Evolutionary conservation across 2,888 invertebrate species (phyloP), one percentile per base, ranked within the genome.

Genomic region (Micoletzkya japonica): DNA sequence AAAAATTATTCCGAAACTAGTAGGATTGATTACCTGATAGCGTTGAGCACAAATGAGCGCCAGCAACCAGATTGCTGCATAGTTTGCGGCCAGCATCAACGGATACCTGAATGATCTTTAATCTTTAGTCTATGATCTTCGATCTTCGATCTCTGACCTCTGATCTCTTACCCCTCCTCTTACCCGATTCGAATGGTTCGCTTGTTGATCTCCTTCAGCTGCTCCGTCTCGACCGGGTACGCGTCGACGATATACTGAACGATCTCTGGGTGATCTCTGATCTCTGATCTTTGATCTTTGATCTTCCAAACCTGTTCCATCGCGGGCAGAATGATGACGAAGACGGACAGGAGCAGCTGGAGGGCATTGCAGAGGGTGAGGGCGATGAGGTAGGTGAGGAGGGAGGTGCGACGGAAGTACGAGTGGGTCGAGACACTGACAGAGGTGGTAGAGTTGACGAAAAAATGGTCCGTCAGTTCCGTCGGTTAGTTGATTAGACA

Each of bases 381-480:
- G 2, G 80, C 75, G 26, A 73, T 63, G 67, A 81, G 70, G 52
- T 82, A 82, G 24, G 77, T 63, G 28, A 81, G 66, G 28, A 81
- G 71, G 7, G 81, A 80, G 4, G 82, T 80, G 63, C 82, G 82
- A 10, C 81, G 77, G 69, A 78, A 81, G 66, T 82, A 81, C 20
- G 72, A 71, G 17, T 77, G 66, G 37, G 72, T 61, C 24, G 72
- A 68, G 49, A 76, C 68, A 73, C 72, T 24, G 71, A 49, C 28
- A 54, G 28, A 17, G 54, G n/a, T n/a, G n/a, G n/a, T n/a, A n/a
- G 44, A 44, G n/a, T n/a, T n/a, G n/a, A n/a, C n/a, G n/a, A n/a
- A n/a, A n/a, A n/a, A n/a, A n/a, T n/a, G n/a, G n/a, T n/a, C n/a
- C n/a, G n/a, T n/a, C n/a, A n/a, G n/a, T n/a, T n/a, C n/a, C n/a